Conservation (phyloP, 2,113 vertebrate species). For the Poeciliopsis occidentalis region DNA sequence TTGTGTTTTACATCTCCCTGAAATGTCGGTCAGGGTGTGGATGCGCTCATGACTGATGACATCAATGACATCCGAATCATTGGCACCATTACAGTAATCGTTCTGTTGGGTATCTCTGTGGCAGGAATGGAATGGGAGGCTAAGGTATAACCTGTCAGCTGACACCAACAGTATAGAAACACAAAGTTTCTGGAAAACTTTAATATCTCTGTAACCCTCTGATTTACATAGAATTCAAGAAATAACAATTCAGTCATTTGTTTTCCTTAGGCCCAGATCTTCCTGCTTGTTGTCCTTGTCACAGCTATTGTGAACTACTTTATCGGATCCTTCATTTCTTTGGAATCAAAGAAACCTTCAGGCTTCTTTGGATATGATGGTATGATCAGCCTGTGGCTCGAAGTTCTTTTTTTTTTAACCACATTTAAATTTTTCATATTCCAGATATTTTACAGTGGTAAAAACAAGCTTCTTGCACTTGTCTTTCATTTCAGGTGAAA, state of each 20-base stretch:
- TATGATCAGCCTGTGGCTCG: slow-evolving; percentile 56
- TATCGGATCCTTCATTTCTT: slow-evolving; percentile 91
- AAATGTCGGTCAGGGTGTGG: slow-evolving; percentile 78
- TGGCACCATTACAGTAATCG: slow-evolving; percentile 92
- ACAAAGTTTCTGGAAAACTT: no score
- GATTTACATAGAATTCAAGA: no score
- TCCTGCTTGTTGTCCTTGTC: slow-evolving; percentile 91
- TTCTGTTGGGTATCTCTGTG: slow-evolving; percentile 94
- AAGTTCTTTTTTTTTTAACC: no score
- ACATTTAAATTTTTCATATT: background rate
- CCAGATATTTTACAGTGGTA: background rate
- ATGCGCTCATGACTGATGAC: slow-evolving; percentile 87
- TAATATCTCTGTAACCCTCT: no score
- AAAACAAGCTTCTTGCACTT: background rate
- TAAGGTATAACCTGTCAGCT: slow-evolving; percentile 81
- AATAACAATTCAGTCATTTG: slow-evolving; percentile 1
- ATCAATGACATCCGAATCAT: slow-evolving; percentile 93
- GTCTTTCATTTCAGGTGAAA: slow-evolving; percentile 74
- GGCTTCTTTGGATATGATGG: slow-evolving; percentile 94
- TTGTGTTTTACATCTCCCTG: background rate
- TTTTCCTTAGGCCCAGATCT: slow-evolving; percentile 88
- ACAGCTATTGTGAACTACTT: slow-evolving; percentile 91
- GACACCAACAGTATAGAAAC: no score
- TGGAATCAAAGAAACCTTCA: slow-evolving; percentile 85
- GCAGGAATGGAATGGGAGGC: slow-evolving; percentile 99